phyloP scores from a whole-genome alignment of 2,888 invertebrate genomes.

The Drosophila kuntzei region DNA sequence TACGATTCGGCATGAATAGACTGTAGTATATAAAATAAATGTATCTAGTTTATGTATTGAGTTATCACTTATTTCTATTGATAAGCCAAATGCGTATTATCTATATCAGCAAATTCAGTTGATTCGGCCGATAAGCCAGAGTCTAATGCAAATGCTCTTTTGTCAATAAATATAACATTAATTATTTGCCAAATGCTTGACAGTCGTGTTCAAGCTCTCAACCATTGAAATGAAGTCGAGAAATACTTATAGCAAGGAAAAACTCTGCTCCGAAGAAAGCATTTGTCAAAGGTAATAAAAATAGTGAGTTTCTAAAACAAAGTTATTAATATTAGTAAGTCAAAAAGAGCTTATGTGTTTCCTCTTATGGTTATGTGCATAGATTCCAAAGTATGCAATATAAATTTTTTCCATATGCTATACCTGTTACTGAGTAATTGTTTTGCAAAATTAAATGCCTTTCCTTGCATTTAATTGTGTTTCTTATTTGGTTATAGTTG shows the following conservation, averaged over 20 bases:
- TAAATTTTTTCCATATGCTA: neutral
- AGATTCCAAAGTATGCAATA: neutral
- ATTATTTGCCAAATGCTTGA: constrained; percentile 13
- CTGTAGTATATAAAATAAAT: neutral
- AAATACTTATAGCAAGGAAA: neutral
- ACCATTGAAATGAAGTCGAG: constrained; percentile 32
- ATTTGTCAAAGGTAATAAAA: constrained; percentile 15
- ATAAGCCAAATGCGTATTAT: constrained; percentile 39
- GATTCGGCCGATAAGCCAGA: constrained; percentile 38
- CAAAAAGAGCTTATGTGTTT: no score
- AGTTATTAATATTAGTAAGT: neutral
- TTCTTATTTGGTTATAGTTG: no score
- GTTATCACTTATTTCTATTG: constrained; percentile 46
- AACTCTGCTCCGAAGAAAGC: neutral
- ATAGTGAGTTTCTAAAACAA: neutral
- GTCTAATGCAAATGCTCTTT: constrained; percentile 26
- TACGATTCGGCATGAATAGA: neutral
- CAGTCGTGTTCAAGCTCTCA: constrained; percentile 33
- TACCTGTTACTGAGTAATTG: no score
- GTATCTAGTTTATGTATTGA: neutral
- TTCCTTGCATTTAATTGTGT: no score
- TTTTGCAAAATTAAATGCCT: no score
- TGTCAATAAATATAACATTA: constrained; percentile 13
- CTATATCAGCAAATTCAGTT: constrained; percentile 36
- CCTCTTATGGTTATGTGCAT: neutral